phyloP scores from a whole-genome alignment of 2,797 vertebrate genomes.

The Rousettus madagascariensis region DNA sequence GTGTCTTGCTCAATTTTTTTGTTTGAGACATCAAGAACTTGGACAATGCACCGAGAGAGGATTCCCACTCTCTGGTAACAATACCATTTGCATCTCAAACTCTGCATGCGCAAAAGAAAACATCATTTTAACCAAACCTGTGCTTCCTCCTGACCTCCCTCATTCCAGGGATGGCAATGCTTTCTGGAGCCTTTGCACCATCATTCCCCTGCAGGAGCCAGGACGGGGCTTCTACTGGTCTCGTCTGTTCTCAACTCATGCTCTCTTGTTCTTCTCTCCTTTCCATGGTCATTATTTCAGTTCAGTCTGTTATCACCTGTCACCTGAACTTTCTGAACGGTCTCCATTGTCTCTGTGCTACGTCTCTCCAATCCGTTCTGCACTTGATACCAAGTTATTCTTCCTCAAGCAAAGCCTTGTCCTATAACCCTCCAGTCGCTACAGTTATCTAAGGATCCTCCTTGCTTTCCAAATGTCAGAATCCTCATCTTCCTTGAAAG shows the following conservation, averaged over 20 bases:
- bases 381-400: accelerated
- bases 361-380: not conserved
- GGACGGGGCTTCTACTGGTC: not conserved
- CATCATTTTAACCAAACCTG: accelerated
- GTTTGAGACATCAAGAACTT: no score
- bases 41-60: no score
- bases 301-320: no score
- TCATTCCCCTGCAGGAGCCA: accelerated
- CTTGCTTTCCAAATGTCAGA: not conserved
- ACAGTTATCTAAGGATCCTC: accelerated
- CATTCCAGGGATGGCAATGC: accelerated
- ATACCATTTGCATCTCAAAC: not conserved
- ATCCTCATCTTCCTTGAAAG: not conserved
- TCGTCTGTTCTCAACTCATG: not conserved
- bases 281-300: not conserved
- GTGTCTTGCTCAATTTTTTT: no score
- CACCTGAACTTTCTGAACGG: not conserved
- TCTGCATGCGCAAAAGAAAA: not conserved
- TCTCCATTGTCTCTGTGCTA: not conserved
- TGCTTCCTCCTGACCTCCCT: not conserved
- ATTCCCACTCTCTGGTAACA: no score
- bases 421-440: accelerated
- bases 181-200: not conserved
- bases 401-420: not conserved
- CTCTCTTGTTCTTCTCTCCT: not conserved